Conservation (phyloP, 2,888 invertebrate species). For the Seira ritae region DNA sequence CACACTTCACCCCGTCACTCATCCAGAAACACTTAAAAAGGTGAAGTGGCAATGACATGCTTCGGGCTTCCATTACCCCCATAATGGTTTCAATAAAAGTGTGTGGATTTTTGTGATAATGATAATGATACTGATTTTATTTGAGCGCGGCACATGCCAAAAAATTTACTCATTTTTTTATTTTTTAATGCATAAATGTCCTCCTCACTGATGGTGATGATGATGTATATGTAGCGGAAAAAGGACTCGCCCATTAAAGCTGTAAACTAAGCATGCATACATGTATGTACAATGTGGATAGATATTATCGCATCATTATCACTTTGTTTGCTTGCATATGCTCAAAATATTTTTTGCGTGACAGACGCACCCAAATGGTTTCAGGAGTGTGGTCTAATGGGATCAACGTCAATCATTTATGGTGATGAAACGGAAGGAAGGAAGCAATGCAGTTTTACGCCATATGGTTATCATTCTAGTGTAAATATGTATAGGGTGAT, state of each 20-base stretch:
- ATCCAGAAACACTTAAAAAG: conserved; percentile 51
- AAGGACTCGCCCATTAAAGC: neutral
- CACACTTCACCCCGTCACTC: conserved; percentile 56
- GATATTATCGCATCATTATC: neutral
- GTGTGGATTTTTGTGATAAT: neutral
- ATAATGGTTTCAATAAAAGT: neutral
- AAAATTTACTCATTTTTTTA: too few relatives aligned
- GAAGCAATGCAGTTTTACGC: neutral
- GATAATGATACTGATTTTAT: neutral
- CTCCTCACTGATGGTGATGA: neutral
- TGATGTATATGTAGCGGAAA: neutral
- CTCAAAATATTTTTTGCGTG: conserved; percentile 25
- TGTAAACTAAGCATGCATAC: too few relatives aligned
- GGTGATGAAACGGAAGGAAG: conserved; percentile 19
- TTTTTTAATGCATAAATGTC: conserved; percentile 30
- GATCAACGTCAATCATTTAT: conserved; percentile 30
- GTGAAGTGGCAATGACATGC: conserved; percentile 50
- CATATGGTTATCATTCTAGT: neutral
- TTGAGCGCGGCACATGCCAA: neutral
- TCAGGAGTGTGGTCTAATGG: conserved; percentile 27
- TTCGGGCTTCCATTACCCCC: neutral
- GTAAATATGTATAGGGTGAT: neutral
- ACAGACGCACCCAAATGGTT: conserved; percentile 20
- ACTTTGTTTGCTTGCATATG: conserved; percentile 35
- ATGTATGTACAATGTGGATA: too few relatives aligned